A percentile compares a stretch with the other conserved stretches of the same genome.
Conservation (phyloP, 2,113 vertebrate species). For the Xenotilapia caudafasciata region DNA sequence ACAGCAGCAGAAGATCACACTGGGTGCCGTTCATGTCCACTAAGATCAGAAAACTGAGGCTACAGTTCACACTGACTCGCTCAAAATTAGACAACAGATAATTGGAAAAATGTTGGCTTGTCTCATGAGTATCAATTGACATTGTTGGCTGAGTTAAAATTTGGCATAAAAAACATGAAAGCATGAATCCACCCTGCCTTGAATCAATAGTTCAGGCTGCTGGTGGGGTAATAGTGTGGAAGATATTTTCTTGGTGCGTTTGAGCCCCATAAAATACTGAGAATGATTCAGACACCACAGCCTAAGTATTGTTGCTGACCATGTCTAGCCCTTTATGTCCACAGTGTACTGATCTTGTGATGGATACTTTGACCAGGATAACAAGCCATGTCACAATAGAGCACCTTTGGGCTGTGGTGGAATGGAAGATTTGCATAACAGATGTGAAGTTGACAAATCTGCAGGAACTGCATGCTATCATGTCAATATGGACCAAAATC, state of each 20-base stretch:
- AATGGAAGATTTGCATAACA: background rate
- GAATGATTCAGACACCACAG: background rate
- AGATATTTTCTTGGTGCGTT: background rate
- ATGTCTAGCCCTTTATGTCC: background rate
- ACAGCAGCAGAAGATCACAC: background rate
- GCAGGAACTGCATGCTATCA: background rate
- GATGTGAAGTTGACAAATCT: background rate
- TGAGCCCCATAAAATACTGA: background rate
- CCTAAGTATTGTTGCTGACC: background rate
- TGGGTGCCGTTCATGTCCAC: rapidly evolving
- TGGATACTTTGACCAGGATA: background rate
- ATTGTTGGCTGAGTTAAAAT: background rate
- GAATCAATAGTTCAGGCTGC: background rate
- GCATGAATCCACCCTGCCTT: background rate
- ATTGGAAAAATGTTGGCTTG: background rate
- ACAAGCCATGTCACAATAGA: background rate
- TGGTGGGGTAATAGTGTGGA: background rate
- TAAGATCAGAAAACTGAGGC: background rate
- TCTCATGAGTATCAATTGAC: background rate
- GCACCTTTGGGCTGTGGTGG: background rate
- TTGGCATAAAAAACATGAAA: background rate
- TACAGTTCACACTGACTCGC: background rate
- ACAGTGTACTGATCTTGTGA: background rate
- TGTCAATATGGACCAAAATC: background rate
- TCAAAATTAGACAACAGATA: background rate